phyloP scores from a whole-genome alignment of 2,113 vertebrate genomes.

The Equus quagga region DNA sequence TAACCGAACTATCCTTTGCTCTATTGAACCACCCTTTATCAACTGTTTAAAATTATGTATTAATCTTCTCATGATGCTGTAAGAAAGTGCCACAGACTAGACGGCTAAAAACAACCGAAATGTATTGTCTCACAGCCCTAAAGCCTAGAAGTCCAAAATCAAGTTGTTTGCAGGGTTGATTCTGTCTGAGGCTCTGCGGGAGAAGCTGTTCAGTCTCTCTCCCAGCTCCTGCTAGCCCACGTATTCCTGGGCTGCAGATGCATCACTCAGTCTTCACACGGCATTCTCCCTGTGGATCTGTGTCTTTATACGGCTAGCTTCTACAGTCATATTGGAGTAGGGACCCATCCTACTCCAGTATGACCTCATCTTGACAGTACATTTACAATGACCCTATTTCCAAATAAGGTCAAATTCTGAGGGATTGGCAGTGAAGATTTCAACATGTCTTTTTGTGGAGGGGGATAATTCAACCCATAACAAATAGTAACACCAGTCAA shows the following conservation, averaged over 20 bases:
- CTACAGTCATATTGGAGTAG: not conserved
- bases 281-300: too few species aligned
- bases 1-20: not conserved
- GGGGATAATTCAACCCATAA: not conserved
- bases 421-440: not conserved
- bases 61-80: not conserved
- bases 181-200: not conserved
- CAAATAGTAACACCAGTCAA: fast-evolving
- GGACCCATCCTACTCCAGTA: not conserved
- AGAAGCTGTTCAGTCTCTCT: not conserved
- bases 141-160: not conserved
- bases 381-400: not conserved
- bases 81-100: not conserved
- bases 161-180: not conserved
- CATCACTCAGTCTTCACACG: not conserved
- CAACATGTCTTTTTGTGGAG: not conserved
- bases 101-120: not conserved
- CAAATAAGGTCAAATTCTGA: not conserved
- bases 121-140: not conserved
- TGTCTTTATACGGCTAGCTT: not conserved
- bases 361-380: not conserved
- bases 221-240: fast-evolving
- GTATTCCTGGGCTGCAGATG: not conserved
- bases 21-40: not conserved
- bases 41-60: not conserved